phyloP scores from a whole-genome alignment of 2,888 invertebrate genomes.

The Epiperipatus broadwayi region DNA sequence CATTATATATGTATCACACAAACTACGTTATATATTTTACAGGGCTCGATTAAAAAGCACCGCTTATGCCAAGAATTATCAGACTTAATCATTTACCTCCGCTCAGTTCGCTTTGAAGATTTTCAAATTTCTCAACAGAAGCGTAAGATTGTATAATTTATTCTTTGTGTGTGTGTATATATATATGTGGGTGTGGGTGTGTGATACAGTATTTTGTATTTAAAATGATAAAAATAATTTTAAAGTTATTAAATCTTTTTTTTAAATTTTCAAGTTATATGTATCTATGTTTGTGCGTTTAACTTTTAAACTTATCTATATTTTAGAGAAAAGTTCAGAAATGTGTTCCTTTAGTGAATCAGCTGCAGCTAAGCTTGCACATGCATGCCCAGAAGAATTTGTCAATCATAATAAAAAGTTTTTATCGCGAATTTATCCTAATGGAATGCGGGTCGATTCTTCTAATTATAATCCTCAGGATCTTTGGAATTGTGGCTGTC shows the following conservation, averaged over 20 bases:
- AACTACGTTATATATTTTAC: no score
- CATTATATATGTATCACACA: no score
- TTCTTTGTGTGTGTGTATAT: slow-evolving; percentile 15
- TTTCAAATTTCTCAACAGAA: slow-evolving; percentile 16
- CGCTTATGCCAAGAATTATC: slow-evolving; percentile 23
- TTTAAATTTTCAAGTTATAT: no score
- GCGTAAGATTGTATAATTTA: slow-evolving; percentile 15
- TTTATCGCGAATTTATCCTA: slow-evolving; percentile 34
- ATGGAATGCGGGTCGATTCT: slow-evolving; percentile 36
- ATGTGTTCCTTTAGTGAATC: slow-evolving; percentile 25
- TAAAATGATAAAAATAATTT: no score
- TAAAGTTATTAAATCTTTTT: no score
- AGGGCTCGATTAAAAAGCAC: no score
- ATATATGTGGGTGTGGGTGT: slow-evolving; percentile 14
- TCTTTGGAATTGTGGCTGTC: slow-evolving; percentile 39
- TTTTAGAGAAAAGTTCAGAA: slow-evolving; percentile 27
- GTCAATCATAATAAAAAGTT: slow-evolving; percentile 27
- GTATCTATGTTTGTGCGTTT: slow-evolving; percentile 7
- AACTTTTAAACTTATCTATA: not conserved
- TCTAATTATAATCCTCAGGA: slow-evolving; percentile 35
- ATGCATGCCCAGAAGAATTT: slow-evolving; percentile 28
- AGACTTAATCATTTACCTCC: slow-evolving; percentile 25
- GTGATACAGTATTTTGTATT: not conserved
- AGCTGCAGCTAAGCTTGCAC: slow-evolving; percentile 25
- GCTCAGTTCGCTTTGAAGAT: slow-evolving; percentile 17